Evolutionary conservation across 2,113 vertebrate species (phyloP), one percentile per base, ranked within the genome.

Genomic region (Egretta garzetta): DNA sequence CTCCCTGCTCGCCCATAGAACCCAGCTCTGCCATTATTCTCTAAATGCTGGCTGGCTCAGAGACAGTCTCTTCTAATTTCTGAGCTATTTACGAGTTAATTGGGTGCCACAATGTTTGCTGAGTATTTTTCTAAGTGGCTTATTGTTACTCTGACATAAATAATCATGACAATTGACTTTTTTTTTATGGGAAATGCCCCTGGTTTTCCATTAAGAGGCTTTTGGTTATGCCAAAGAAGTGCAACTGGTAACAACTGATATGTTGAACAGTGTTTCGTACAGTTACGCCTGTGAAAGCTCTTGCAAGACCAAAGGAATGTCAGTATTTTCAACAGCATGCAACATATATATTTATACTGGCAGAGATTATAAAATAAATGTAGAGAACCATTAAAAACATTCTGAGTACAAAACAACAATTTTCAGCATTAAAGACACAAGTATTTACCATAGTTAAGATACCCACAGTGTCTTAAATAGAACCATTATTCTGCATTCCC

Each of bases 191-290:
- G 22, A 93, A 91, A 60, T 66, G 17, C 4, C 15, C 5, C 21
- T 63, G 10, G 5, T 85, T 93, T 82, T 73, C 50, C 32, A 47
- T 68, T 62, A 58, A 56, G 60, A 8, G 9, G 13, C 11, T 86
- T 77, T 88, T 55, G 35, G 64, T 70, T 75, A 53, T 41, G 22
- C 10, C 83, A 67, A 53, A 62, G 27, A 10, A 73, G 41, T 13
- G 14, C 49, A 74, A 64, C 33, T 33, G 23, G 39, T 24, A 70
- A 32, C 32, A 87, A 16, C 4, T 4, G 6, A 16, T 14, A 11
- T 0, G 0, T 7, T n/a, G 11, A 59, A 62, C 9, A 15, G 1
- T 12, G 14, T 28, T 85, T 27, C 3, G 1, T 35, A 59, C 18
- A 58, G 45, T 37, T 82, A 35, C 53, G 27, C 33, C 33, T 66